A percentile compares a stretch with the other conserved stretches of the same genome.
Evolutionary conservation across 2,888 invertebrate species (phyloP).

Genomic region (Trisateles emortualis): DNA sequence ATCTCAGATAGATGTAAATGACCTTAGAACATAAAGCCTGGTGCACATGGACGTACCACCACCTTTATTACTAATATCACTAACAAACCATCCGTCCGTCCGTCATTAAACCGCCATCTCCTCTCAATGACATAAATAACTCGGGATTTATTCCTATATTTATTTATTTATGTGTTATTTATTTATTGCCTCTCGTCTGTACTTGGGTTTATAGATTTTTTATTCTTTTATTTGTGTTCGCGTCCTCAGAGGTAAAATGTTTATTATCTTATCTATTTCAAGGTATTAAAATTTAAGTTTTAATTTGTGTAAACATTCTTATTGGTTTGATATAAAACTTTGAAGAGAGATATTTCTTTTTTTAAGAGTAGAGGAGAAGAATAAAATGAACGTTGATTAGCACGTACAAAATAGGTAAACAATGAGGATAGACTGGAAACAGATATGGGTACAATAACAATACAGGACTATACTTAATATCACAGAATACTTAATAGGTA

Average conservation of each 20-base stretch:
- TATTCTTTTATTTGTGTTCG: slow-evolving; percentile 37
- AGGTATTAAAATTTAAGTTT: slow-evolving; percentile 43
- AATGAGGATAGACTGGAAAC: no score
- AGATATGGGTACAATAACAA: no score
- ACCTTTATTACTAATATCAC: slow-evolving; percentile 61
- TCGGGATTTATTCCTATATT: slow-evolving; percentile 69
- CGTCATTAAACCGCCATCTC: slow-evolving; percentile 73
- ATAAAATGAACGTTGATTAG: no score
- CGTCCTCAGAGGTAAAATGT: slow-evolving; percentile 37
- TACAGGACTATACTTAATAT: no score
- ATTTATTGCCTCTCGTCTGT: slow-evolving; percentile 59
- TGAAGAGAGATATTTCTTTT: background rate
- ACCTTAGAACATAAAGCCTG: slow-evolving; percentile 37
- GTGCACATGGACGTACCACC: slow-evolving; percentile 28
- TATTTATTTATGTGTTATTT: slow-evolving; percentile 69
- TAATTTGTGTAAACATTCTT: slow-evolving; percentile 50
- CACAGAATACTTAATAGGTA: no score
- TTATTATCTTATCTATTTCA: slow-evolving; percentile 44
- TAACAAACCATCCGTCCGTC: slow-evolving; percentile 62
- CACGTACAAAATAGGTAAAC: no score
- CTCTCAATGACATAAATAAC: slow-evolving; percentile 71
- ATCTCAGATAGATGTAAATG: slow-evolving; percentile 29
- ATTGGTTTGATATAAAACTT: slow-evolving; percentile 39
- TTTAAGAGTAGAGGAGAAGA: background rate
- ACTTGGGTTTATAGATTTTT: slow-evolving; percentile 52